These are phyloP conservation scores for Datnioides undecimradiatus DNA, from an alignment of 2,113 vertebrate genomes.

Conservation along the genomic window DNA sequence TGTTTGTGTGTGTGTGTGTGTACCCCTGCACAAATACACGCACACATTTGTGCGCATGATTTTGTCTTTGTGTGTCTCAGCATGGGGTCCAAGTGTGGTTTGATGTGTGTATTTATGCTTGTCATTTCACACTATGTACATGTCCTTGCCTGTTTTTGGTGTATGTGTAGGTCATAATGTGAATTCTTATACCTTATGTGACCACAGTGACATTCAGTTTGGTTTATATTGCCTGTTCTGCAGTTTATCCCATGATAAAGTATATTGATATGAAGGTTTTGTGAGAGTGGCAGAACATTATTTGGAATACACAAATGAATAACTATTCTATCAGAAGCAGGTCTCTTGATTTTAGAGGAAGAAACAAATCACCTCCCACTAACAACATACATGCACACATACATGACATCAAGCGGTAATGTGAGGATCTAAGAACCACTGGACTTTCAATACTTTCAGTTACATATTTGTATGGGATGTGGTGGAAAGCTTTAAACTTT, in stretches of 20 bases:
- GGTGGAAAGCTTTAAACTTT: no score
- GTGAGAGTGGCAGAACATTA: not conserved
- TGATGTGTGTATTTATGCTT: not conserved
- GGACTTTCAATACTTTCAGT: not conserved
- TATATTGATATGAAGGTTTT: not conserved
- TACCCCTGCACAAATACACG: not conserved
- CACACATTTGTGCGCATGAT: constrained; percentile 1
- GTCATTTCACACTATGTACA: not conserved
- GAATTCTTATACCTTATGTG: not conserved
- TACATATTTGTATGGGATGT: no score
- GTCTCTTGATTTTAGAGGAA: not conserved
- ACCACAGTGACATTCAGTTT: not conserved
- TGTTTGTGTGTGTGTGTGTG: not conserved
- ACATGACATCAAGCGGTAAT: not conserved
- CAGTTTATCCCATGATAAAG: not conserved
- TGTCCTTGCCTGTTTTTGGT: not conserved
- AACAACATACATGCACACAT: not conserved
- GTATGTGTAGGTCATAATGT: not conserved
- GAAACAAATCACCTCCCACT: not conserved
- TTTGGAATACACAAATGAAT: not conserved
- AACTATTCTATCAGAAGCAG: not conserved
- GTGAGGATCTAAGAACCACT: not conserved
- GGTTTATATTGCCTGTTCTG: not conserved
- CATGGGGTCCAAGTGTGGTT: not conserved
- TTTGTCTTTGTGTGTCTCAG: not conserved